Evolutionary conservation across 2,797 vertebrate genomes (phyloP), one percentile per base, ranked within the genome.

Genomic region (Sebastes cheni): DNA sequence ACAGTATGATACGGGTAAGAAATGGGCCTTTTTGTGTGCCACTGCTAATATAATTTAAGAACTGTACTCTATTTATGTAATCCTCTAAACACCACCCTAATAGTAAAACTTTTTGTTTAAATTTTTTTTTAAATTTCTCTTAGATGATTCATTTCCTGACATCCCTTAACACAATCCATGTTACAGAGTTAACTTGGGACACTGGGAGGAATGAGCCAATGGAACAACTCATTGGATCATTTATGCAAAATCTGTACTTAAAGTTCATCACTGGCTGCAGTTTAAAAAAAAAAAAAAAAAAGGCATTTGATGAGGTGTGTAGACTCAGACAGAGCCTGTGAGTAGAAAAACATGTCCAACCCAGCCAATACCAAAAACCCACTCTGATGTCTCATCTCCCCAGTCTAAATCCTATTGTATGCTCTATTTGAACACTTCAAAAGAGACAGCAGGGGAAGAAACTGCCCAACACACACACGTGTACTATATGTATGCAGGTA

Each of bases 341-440:
- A 70, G 34, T 16, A 83, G 64, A 82, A 75, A 64, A 76, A 74
- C 50, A 69, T 4, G 56, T 81, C 65, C 14, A 64, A 78, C 77
- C 59, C 16, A 34, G 50, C 81, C 74, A 78, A 74, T 18, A n/a
- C 8, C 39, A 46, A 32, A 72, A 67, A 74, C 60, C 8, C 22
- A 25, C 30, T 75, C n/a, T 67, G 60, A 77, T 65, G 72, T 67
- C 79, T 87, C 66, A 60, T 75, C 78, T 72, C 13, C 8, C 16
- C 10, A 2, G 32, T 67, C 77, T 72, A 67, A 83, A 88, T 67
- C 75, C 10, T 73, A 3, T 50, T 66, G 18, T 69, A 67, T 27
- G 74, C 81, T 86, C 54, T 61, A 56, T 75, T 83, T 72, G 50
- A 81, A 82, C 66, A 66, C 74, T 80, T 89, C 79, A 86, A 85